phyloP scores from a whole-genome alignment of 2,888 invertebrate genomes.

The Conchocele bisecta region DNA sequence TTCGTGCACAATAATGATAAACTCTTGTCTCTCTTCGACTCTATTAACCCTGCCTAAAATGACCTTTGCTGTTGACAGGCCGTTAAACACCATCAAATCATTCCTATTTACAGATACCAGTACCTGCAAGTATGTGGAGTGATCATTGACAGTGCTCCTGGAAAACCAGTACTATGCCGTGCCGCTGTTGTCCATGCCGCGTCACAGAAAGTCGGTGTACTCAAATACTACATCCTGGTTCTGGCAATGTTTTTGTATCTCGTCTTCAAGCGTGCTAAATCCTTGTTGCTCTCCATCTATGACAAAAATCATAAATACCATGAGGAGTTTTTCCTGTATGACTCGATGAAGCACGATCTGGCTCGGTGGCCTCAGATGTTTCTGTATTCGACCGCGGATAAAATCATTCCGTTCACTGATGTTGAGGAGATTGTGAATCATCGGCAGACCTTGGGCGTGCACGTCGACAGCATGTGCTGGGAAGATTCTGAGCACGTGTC shows the following conservation, averaged over 20 bases:
- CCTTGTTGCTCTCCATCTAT: constrained; percentile 31
- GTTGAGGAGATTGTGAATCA: constrained; percentile 88
- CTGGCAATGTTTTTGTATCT: constrained; percentile 82
- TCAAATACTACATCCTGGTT: constrained; percentile 76
- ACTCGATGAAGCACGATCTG: constrained; percentile 84
- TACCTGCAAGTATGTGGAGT: constrained; percentile 66
- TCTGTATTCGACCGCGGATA: constrained; percentile 89
- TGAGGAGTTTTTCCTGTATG: constrained; percentile 62
- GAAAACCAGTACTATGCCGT: constrained; percentile 76
- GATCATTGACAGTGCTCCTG: constrained; percentile 89
- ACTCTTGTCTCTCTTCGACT: too few species aligned
- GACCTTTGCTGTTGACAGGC: too few species aligned
- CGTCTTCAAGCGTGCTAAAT: constrained; percentile 45
- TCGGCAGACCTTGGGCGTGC: constrained; percentile 85
- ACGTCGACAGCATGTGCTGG: constrained; percentile 87
- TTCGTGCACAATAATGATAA: too few species aligned
- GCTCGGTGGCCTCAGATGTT: constrained; percentile 88
- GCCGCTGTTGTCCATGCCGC: constrained; percentile 70
- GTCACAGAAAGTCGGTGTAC: constrained; percentile 53
- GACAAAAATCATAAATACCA: constrained; percentile 34
- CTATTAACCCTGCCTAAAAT: too few species aligned
- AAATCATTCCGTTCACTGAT: constrained; percentile 87
- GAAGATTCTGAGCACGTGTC: constrained; percentile 90
- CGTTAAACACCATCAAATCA: too few species aligned
- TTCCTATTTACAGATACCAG: constrained; percentile 37